Evolutionary conservation across 2,888 invertebrate genomes (phyloP), one percentile per base, ranked within the genome.

Genomic region (Acanthosoma haemorrhoidale): DNA sequence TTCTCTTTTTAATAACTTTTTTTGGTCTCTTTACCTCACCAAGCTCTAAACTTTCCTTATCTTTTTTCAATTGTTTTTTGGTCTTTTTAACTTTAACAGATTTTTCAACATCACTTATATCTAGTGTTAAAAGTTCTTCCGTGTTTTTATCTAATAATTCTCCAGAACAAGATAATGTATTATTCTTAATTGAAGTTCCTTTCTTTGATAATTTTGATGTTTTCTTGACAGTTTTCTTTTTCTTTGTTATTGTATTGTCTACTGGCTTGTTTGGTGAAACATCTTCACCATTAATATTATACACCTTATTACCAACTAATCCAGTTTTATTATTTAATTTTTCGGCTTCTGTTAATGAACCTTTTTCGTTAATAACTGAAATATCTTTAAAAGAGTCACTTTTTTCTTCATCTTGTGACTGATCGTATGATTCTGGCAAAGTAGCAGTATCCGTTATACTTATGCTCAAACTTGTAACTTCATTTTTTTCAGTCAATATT

Each of bases 41-140:
- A 9, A 68, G 21, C 38, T 57, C 51, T 11, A 8, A 8, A 41
- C 25, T 16, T 41, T 51, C 69, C 88, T 88, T 71, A 61, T 70
- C 70, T 68, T 59, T 74, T 63, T 36, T 73, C 71, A 69, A 69
- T 72, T 70, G 69, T 70, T 69, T 68, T 70, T 66, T 70, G 39
- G 61, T 70, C 59, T 69, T 68, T 32, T 59, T 73, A 18, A 39
- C 39, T 11, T 64, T 64, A 0, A 9, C 2, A 6, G n/a, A 16
- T 64, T 64, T 39, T n/a, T 39, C 25, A 38, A 9, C n/a, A 13
- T 25, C 41, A 39, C 1, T 16, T 41, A 29, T 32, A 4, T 64
- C 41, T 25, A 6, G n/a, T 11, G 4, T 15, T 15, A 29, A 15
- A 38, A 31, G 13, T 41, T 41, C 41, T 9, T 64, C 64, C 39